Conservation (phyloP, 2,797 vertebrate genomes). For the Parambassis ranga region DNA sequence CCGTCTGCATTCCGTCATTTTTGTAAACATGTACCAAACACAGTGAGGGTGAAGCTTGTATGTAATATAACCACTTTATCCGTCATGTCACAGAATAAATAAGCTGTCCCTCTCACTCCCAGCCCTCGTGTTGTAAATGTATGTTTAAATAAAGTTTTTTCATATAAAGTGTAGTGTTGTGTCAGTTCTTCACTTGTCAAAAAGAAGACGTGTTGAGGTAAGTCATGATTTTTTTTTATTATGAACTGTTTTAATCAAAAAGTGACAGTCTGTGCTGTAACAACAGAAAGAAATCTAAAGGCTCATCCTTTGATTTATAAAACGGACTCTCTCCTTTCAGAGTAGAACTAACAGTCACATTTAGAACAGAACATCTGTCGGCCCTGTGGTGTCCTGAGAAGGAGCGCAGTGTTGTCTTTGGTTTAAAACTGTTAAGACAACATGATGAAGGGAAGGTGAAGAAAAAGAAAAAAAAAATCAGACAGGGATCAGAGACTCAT, state of each 20-base stretch:
- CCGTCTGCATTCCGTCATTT: too few species aligned
- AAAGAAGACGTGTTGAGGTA: not conserved
- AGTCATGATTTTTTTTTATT: conserved; percentile 25
- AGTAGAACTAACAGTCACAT: too few species aligned
- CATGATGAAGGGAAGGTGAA: not conserved
- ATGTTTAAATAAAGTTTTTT: conserved; percentile 73
- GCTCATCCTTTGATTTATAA: not conserved
- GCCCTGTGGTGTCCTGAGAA: conserved; percentile 30
- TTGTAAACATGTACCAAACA: too few species aligned
- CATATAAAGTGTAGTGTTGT: not conserved
- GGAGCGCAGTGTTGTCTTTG: conserved; percentile 27
- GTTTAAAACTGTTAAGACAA: not conserved
- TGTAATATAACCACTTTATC: conserved; percentile 29
- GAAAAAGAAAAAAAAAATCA: not conserved
- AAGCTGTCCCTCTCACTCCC: conserved; percentile 40
- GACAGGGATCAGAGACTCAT: not conserved
- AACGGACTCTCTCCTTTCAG: too few species aligned
- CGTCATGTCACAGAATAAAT: conserved; percentile 38
- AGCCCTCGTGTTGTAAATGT: too few species aligned
- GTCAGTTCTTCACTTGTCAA: not conserved
- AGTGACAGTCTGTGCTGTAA: not conserved
- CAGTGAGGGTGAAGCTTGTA: too few species aligned
- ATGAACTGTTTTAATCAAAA: conserved; percentile 29
- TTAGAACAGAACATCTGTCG: too few species aligned
- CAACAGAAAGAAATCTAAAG: conserved; percentile 3